Conservation (phyloP, 2,797 vertebrate genomes). For the Sciurus vulgaris region DNA sequence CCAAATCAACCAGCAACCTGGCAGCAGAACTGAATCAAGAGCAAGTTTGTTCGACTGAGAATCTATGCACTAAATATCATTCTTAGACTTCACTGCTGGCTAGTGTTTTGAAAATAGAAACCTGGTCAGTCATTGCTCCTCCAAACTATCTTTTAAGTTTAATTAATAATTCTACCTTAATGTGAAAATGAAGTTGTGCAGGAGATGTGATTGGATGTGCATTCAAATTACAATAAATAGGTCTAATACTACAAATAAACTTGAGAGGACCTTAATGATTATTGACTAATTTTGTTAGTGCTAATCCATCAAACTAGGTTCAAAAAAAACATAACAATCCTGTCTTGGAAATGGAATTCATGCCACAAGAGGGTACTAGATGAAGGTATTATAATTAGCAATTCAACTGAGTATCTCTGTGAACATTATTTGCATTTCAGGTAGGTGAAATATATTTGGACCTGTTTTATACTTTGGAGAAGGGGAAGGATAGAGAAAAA, state of each 20-base stretch:
- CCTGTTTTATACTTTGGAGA: background rate
- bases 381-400: constrained; percentile 5
- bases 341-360: background rate
- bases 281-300: background rate
- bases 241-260: constrained; percentile 5
- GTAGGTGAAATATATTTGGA: background rate
- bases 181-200: background rate
- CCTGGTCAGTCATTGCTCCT: background rate
- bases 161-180: constrained; percentile 2
- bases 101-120: constrained; percentile 17
- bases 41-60: background rate
- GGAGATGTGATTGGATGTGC: background rate
- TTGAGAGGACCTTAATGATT: background rate
- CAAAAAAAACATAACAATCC: background rate
- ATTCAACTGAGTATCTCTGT: background rate
- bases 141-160: background rate
- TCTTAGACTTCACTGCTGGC: background rate
- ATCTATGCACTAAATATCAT: background rate
- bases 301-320: background rate
- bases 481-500: background rate
- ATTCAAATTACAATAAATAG: constrained; percentile 9
- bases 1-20: background rate
- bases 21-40: background rate
- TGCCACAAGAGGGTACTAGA: background rate
- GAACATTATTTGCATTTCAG: constrained; percentile 54